Evolutionary conservation across 2,888 invertebrate species (phyloP), one percentile per base, ranked within the genome.

Genomic region (Cartodere bifasciata): DNA sequence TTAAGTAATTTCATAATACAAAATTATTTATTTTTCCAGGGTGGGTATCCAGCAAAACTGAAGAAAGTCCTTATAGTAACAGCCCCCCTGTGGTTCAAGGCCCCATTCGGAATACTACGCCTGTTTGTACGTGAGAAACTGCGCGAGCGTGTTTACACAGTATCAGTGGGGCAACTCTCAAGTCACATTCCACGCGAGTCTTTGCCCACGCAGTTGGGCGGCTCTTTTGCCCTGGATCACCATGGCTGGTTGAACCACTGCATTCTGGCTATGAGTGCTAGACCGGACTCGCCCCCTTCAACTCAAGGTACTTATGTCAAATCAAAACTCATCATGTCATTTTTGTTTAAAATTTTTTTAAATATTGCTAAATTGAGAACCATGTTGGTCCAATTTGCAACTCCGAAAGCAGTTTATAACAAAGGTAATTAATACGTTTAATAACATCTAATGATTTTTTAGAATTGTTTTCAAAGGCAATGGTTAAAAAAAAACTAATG

Each of bases 1-100:
- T n/a, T n/a, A n/a, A n/a, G n/a, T n/a, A n/a, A n/a, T n/a, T n/a
- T n/a, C n/a, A n/a, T n/a, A n/a, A 17, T 7, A 21, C n/a, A n/a
- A 9, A 32, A 12, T 38, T 39, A 9, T 31, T 26, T 35, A 15
- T 32, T 45, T 36, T 36, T 68, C 5, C 66, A 94, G 94, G 94
- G 94, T 47, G 91, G 88, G 31, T 95, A 94, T 68, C 95, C 95
- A 45, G 95, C 95, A 15, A 83, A 92, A 53, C 65, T 97, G 55
- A 94, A 94, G 64, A 94, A 94, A 64, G 94, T 97, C 43, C 67
- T 95, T 39, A 94, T 97, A 55, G 94, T 91, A 48, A 92, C 94
- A 39, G 94, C 95, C 27, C 95, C 95, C 31, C 66, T 95, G 55
- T 95, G 95, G 95, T 95, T 95, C 64, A 92, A 91, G 64, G 94